Evolutionary conservation across 2,113 vertebrate species (phyloP).

Genomic region (Thomomys bottae): DNA sequence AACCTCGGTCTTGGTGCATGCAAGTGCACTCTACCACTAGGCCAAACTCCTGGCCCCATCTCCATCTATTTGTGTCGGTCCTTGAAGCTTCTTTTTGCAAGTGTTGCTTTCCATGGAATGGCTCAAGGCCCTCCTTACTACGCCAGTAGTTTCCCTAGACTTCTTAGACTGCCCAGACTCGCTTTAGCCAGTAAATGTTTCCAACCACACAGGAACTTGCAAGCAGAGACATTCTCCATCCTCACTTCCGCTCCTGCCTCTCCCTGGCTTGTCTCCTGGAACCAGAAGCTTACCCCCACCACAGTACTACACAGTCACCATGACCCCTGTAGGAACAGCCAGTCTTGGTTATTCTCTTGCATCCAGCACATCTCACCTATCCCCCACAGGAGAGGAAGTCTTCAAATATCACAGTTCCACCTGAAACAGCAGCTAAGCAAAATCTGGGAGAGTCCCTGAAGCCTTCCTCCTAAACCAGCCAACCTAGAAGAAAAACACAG

Average conservation of each 20-base stretch:
- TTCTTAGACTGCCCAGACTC: neutral
- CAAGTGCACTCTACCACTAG: no score
- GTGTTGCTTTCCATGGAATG: neutral
- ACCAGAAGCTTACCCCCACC: neutral
- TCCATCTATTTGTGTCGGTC: neutral
- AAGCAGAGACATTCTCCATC: neutral
- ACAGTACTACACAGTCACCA: neutral
- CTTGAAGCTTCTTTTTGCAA: neutral
- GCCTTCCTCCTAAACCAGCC: neutral
- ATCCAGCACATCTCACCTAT: neutral
- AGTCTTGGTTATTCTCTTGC: neutral
- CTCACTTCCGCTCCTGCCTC: neutral
- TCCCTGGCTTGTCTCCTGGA: neutral
- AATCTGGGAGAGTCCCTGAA: neutral
- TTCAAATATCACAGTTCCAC: neutral
- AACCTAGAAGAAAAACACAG: neutral
- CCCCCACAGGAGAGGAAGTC: neutral
- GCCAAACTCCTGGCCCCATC: no score
- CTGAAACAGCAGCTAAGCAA: neutral
- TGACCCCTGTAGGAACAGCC: neutral
- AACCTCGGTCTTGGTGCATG: no score
- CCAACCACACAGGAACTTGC: conserved; percentile 53
- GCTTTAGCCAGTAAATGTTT: conserved; percentile 21
- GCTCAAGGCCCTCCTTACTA: neutral
- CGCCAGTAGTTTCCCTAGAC: neutral